Conservation (phyloP, 2,888 invertebrate species). For the Acleris laterana region DNA sequence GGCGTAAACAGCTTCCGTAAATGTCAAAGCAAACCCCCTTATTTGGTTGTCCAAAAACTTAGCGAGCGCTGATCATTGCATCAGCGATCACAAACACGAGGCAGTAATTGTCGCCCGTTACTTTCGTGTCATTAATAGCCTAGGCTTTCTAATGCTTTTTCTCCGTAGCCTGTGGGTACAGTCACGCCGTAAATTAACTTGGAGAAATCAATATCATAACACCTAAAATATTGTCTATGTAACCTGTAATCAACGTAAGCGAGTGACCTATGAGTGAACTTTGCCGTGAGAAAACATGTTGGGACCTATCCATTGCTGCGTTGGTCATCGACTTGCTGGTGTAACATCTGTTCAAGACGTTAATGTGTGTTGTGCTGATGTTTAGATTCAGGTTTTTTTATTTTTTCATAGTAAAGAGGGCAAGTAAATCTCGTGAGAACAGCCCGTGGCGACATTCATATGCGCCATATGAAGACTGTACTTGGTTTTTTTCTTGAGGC, state of each 20-base stretch:
- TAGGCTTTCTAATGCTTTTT: slow-evolving; percentile 57
- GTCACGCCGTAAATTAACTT: slow-evolving; percentile 59
- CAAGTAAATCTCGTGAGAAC: slow-evolving; percentile 67
- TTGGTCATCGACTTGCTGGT: neutral
- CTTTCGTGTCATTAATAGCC: slow-evolving; percentile 46
- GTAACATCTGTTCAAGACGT: neutral
- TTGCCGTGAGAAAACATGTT: neutral
- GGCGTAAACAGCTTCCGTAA: neutral
- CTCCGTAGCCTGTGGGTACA: slow-evolving; percentile 51
- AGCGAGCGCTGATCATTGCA: slow-evolving; percentile 1
- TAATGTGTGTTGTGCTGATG: slow-evolving; percentile 4
- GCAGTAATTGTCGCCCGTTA: slow-evolving; percentile 17
- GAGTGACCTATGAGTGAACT: slow-evolving; percentile 47
- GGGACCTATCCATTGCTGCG: slow-evolving; percentile 35
- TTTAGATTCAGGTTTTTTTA: slow-evolving; percentile 12
- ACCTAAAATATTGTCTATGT: slow-evolving; percentile 62
- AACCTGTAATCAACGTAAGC: slow-evolving; percentile 55
- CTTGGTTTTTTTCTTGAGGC: slow-evolving; percentile 48
- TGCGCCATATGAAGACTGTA: slow-evolving; percentile 48
- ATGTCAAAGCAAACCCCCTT: neutral
- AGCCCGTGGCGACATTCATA: slow-evolving; percentile 63
- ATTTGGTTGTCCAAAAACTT: neutral
- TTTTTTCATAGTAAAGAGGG: slow-evolving; percentile 39
- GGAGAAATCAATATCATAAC: slow-evolving; percentile 69
- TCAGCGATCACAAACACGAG: neutral